Percentiles rank a stretch among this genome's conserved stretches.
Conservation (phyloP, 2,888 invertebrate genomes). For the Teleogryllus oceanicus region DNA sequence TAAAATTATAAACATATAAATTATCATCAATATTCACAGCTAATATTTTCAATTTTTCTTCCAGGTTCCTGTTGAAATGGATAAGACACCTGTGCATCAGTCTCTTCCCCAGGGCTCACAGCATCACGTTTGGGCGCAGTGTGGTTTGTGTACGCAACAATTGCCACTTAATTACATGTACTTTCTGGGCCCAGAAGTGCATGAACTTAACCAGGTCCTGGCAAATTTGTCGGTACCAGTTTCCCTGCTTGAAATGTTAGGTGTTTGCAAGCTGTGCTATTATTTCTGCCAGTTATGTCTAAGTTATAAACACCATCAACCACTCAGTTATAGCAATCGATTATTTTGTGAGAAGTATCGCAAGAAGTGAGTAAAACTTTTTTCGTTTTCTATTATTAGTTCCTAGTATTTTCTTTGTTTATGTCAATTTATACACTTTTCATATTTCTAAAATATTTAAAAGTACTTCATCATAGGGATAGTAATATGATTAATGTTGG, state of each 20-base stretch:
- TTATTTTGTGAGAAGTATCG: conserved; percentile 60
- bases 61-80: conserved; percentile 50
- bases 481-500: no score
- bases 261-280: conserved; percentile 77
- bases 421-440: no score
- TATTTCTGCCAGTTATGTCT: conserved; percentile 71
- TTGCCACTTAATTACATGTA: conserved; percentile 73
- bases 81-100: conserved; percentile 41
- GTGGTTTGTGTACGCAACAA: conserved; percentile 71
- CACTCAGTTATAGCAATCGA: conserved; percentile 48
- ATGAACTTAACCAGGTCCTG: conserved; percentile 54
- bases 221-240: conserved; percentile 65
- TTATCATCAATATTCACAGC: not conserved
- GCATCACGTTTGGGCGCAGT: conserved; percentile 69
- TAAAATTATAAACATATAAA: not conserved
- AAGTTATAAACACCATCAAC: conserved; percentile 52
- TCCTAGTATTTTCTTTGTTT: no score
- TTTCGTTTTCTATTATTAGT: no score
- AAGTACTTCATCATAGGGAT: no score
- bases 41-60: conserved; percentile 29
- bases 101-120: conserved; percentile 63
- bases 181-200: conserved; percentile 56
- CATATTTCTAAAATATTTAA: no score
- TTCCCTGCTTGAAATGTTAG: conserved; percentile 62
- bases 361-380: conserved; percentile 53